Base-by-base conservation (phyloP, 2,797 vertebrate genomes). In the Acestrorhynchus altus region DNA sequence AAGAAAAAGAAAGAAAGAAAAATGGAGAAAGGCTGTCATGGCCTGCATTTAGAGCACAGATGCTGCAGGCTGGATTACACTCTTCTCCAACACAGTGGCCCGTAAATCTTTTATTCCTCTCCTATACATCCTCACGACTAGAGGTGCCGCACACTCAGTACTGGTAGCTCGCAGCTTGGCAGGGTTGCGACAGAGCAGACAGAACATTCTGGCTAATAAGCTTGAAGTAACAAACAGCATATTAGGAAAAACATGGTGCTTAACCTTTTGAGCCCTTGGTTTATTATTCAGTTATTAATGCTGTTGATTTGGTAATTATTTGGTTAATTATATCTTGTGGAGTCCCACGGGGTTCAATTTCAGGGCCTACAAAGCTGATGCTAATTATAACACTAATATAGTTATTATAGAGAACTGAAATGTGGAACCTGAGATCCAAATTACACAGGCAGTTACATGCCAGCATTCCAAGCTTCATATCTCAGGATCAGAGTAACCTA, bases 21-120 rank as follows among this genome's bases (percentile, higher is more conserved):
- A 59, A 59, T 18, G 22, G 15, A 59, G 28, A 59, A 31, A 13
- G 22, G 1, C 4, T 16, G 15, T 31, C 26, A 31, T 2, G 56
- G 56, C 56, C 59, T n/a, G 28, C 7, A 15, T 60, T 35, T n/a
- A 3, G 28, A 35, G 28, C 12, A 8, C 22, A 28, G 56, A 16
- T 28, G 56, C 28, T 35, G 15, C 28, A 61, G 59, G 59, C 57
- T 59, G 57, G 57, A 59, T 59, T 26, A 59, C 26, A 59, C 26
- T 31, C 57, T 59, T 15, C 57, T 18, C 7, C 57, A 16, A 35
- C 26, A 59, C 13, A 26, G 26, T 1, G 15, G 1, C 7, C 57
- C 28, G 57, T 31, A 59, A 18, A 59, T 59, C 57, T 59, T 31
- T 59, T 6, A 31, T 28, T 59, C 28, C 57, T 59, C 26, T 31